Base-by-base conservation (phyloP, 2,888 invertebrate species). In the Platycheirus rosarum region DNA sequence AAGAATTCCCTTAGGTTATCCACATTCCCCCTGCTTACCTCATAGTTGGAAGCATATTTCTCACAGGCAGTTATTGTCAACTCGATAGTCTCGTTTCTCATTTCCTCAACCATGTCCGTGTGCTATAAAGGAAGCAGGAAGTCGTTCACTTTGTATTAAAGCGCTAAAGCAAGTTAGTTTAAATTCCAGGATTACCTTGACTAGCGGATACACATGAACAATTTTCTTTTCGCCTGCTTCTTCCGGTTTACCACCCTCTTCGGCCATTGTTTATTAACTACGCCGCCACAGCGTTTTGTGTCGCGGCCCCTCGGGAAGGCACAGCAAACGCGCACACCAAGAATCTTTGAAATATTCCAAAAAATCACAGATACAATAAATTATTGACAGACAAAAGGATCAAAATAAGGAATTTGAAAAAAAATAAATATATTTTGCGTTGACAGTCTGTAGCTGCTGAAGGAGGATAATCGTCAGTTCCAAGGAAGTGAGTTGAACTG, bases 101-200 rank as follows among this genome's bases (percentile, higher is more conserved):
- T 96, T 91, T 98, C 98, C 86, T 98, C 97, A 26, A 93, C 92
- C 98, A 98, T 98, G 90, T 98, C 98, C 1, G 95, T 94, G 90
- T 95, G 94, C 97, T 97, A 68, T 62, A 57, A 37, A 53, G 66
- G 2, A 29, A 40, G 23, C 60, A 60, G 60, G 60, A 60, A 60
- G 60, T 60, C 7, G 29, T 60, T 29, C 18, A 29, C 13, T 32
- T 48, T 66, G 16, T 69, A 13, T 55, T 16, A 66, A 29, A 44
- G n/a, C 32, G 23, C 11, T 70, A 32, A 16, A 44, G 23, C 32
- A 57, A 44, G 29, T 11, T 73, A 42, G 74, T 77, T 75, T 53
- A 66, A 78, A 57, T 75, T 29, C 18, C 46, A 66, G 69, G 57
- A 92, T 91, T 91, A 97, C 97, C 92, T 95, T 93, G 80, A 97